phyloP scores from a whole-genome alignment of 2,888 invertebrate genomes.

The Danaus chrysippus region DNA sequence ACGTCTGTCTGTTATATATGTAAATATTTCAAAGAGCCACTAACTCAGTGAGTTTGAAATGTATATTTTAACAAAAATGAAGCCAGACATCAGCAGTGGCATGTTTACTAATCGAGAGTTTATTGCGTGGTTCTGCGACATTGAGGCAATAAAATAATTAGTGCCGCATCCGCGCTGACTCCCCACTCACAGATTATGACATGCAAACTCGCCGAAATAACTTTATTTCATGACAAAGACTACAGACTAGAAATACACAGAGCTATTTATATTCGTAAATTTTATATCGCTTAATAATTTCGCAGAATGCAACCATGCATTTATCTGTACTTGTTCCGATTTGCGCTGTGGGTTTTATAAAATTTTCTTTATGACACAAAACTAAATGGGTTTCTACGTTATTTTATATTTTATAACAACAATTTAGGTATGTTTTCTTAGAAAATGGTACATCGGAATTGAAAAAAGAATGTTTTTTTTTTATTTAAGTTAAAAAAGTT shows the following conservation, averaged over 20 bases:
- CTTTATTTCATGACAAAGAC: conserved; percentile 13
- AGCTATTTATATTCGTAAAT: conserved; percentile 3
- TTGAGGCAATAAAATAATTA: conserved; percentile 56
- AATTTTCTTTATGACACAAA: too few relatives aligned
- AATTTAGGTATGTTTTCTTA: too few relatives aligned
- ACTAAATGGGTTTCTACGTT: too few relatives aligned
- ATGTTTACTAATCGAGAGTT: conserved; percentile 53
- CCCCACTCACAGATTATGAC: conserved; percentile 33
- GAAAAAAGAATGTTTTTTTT: too few relatives aligned
- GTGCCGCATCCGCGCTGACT: conserved; percentile 36
- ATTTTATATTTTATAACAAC: too few relatives aligned
- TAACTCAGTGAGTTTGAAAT: too few relatives aligned
- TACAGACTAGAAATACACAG: conserved; percentile 3
- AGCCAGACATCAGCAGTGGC: conserved; percentile 16
- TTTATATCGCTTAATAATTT: background rate
- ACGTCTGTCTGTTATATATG: too few relatives aligned
- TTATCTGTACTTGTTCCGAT: too few relatives aligned
- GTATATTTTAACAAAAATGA: background rate
- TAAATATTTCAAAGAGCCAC: too few relatives aligned
- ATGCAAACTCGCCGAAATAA: conserved; percentile 26
- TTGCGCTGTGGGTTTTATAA: too few relatives aligned
- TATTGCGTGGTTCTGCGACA: conserved; percentile 40
- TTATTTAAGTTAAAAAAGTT: conserved; percentile 4
- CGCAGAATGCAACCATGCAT: too few relatives aligned
- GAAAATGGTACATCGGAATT: too few relatives aligned